Evolutionary conservation across 2,113 vertebrate genomes (phyloP), one percentile per base, ranked within the genome.

Genomic region (Oxygymnocypris stewartii): DNA sequence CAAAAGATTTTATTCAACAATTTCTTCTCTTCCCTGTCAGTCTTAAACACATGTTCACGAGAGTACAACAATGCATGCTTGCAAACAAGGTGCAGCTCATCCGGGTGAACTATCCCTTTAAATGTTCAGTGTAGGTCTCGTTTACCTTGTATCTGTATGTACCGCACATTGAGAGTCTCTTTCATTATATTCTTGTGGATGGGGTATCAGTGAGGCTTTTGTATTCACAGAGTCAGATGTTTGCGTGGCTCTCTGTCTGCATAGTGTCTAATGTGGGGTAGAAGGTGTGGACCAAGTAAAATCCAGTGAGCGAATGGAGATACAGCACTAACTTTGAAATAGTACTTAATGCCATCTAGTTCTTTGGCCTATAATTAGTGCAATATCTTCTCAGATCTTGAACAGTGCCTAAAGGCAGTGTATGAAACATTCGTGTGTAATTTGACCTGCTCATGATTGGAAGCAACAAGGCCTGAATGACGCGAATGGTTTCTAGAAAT

Each of bases 361-460:
- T 20, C 51, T 37, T 59, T 31, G 20, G 18, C 51, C 51, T 79
- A 59, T 79, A 79, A 79, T 79, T 79, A 59, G 51, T 79, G 51
- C 31, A 79, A 35, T 37, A 35, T 31, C 77, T 0, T 79, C 77
- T 59, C 77, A 59, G 31, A 79, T 57, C 31, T 37, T 59, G 77
- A 59, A 6, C 51, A 37, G 5, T 59, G 9, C 54, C 77, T 79
- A 40, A 79, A 79, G 77, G 51, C 77, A 79, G 18, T 23, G 5
- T 23, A 79, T 59, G 2, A 79, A 79, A 23, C 51, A 40, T 59
- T 59, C 40, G 59, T 79, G 77, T 57, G 77, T 79, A 31, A 79
- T 59, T 79, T 37, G 51, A 79, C 77, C 51, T 59, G 77, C 18
- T 40, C 77, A n/a, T 14, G 31, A 79, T 59, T 59, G 10, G 31